phyloP scores from a whole-genome alignment of 2,113 vertebrate genomes.

The Sialia sialis region DNA sequence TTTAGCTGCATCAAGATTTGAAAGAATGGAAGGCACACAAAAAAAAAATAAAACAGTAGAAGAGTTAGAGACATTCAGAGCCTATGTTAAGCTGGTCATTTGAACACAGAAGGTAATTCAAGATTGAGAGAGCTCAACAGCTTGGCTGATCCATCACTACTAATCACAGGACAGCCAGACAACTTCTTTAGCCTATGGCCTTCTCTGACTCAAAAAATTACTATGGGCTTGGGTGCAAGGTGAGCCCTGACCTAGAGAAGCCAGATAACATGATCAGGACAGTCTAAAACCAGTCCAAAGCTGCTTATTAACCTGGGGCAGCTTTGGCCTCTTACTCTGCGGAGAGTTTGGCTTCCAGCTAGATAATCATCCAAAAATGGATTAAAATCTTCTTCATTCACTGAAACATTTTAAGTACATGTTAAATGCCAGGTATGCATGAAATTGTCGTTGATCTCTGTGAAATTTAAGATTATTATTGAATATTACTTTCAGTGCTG shows the following conservation, averaged over 20 bases:
- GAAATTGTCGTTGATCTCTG: neutral
- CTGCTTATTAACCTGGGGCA: neutral
- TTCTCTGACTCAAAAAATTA: neutral
- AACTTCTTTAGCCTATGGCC: neutral
- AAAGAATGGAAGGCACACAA: neutral
- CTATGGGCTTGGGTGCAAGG: neutral
- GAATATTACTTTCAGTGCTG: neutral
- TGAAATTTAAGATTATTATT: neutral
- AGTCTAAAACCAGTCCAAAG: neutral
- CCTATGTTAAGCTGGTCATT: neutral
- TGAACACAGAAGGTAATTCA: neutral
- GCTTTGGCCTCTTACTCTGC: neutral
- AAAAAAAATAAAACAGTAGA: neutral
- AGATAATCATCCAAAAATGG: neutral
- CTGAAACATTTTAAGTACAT: neutral
- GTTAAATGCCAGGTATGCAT: neutral
- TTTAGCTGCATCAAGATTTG: neutral
- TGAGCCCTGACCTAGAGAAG: neutral
- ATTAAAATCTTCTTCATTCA: neutral
- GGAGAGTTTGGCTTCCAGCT: neutral
- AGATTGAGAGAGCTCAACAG: neutral
- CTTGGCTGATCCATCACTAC: neutral
- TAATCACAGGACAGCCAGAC: fast-evolving
- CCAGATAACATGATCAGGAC: neutral
- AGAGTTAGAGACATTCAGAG: neutral